Conservation (phyloP, 2,113 vertebrate genomes). For the Bucco capensis region DNA sequence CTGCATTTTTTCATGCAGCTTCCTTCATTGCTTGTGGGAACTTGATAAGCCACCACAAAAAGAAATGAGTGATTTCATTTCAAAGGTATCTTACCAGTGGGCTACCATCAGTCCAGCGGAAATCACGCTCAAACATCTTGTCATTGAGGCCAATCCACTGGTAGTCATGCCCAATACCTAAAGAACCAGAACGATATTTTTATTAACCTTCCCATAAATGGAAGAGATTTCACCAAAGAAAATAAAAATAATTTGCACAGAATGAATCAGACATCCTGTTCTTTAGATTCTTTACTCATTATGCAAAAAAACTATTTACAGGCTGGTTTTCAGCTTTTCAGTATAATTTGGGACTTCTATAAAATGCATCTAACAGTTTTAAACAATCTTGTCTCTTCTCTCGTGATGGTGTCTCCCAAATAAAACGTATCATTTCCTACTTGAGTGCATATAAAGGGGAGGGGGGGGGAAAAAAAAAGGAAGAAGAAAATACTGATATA, state of each 20-base stretch:
- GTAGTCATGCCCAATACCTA: slow-evolving; percentile 95
- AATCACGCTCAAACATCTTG: slow-evolving; percentile 98
- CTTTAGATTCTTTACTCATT: background rate
- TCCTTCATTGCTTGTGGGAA: background rate
- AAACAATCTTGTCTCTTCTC: background rate
- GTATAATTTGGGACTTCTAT: background rate
- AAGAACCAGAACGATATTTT: slow-evolving; percentile 45
- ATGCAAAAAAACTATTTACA: background rate
- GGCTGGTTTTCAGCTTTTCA: background rate
- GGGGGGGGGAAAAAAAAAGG: too few relatives aligned
- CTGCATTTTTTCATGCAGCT: background rate
- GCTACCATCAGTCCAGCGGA: slow-evolving; percentile 94
- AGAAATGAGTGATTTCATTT: background rate
- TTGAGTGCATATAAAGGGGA: background rate
- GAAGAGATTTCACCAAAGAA: slow-evolving; percentile 12
- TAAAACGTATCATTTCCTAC: background rate
- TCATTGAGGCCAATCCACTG: slow-evolving; percentile 99
- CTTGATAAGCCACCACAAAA: background rate
- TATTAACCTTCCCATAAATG: slow-evolving; percentile 48
- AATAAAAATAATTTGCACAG: slow-evolving; percentile 30
- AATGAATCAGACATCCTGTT: slow-evolving; percentile 56
- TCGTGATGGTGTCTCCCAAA: background rate
- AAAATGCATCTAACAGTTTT: background rate
- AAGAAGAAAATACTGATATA: background rate
- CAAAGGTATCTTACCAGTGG: slow-evolving; percentile 82